Evolutionary conservation across 2,113 vertebrate genomes (phyloP), one percentile per base, ranked within the genome.

Genomic region (Rhinolophus sinicus): DNA sequence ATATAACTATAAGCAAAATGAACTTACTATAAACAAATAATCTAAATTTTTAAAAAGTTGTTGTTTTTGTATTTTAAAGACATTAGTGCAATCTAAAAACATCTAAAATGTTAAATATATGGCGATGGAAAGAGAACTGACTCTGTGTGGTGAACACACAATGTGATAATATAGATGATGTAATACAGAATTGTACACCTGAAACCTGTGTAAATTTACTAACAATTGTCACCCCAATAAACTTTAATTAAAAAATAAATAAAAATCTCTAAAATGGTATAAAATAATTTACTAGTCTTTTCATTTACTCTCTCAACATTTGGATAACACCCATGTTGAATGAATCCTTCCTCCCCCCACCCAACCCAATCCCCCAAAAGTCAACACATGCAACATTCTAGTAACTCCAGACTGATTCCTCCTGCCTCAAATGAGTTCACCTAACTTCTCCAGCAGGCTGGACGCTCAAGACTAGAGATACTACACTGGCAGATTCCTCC

Each of bases 21-120:
- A 90, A 77, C 1, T 30, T 67, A 44, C 18, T 81, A 54, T 24
- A 92, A 84, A 84, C 15, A 92, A 93, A 96, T 11, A 90, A 85
- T 62, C 30, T n/a, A 85, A 28, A 8, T 54, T 81, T 28, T 24
- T 4, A 28, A 65, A 64, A 83, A 54, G 22, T 33, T 26, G 38
- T 40, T 52, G n/a, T 6, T 33, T 76, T 65, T 80, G 14, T 88
- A 58, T 44, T 60, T 81, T 64, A 38, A 83, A 86, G 56, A 64
- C 14, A 62, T 21, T 33, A 83, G 7, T 58, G 70, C 13, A 73
- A 44, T n/a, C 69, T 54, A 73, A 76, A 93, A 52, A 69, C 24
- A 84, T 16, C 60, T 88, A 69, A 88, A 72, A 62, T 72, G 9
- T 44, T 44, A 44, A 44, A 44, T 44, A 44, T 44, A 44, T 44